These are phyloP conservation scores for Falco naumanni DNA, from an alignment of 2,797 vertebrate species.

Conservation along the genomic window DNA sequence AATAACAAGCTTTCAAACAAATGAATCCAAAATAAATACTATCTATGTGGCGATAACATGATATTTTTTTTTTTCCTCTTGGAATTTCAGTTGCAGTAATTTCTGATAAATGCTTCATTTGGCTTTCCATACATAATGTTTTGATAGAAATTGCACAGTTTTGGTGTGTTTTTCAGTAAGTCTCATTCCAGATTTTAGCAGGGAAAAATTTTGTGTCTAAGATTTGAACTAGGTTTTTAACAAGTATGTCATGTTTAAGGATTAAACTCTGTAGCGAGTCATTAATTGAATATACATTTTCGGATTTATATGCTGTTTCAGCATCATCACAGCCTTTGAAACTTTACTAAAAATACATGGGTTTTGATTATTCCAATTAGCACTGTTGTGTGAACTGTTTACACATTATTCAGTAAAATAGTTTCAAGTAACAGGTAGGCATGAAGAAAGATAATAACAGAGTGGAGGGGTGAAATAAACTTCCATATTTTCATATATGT, in stretches of 20 bases:
- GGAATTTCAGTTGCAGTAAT: not conserved
- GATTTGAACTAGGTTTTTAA: not conserved
- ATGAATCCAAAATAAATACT: not conserved
- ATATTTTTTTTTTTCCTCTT: not conserved
- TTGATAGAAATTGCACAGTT: not conserved
- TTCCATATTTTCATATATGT: not conserved
- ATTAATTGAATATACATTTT: not conserved
- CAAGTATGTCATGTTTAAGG: not conserved
- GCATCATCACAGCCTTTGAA: not conserved
- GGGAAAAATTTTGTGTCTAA: not conserved
- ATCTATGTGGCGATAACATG: rapidly evolving
- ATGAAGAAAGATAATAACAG: not conserved
- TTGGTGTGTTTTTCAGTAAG: not conserved
- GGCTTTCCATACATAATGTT: not conserved
- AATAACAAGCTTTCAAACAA: not conserved
- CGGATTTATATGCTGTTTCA: not conserved
- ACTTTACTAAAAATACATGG: not conserved
- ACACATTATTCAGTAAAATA: not conserved
- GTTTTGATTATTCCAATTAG: not conserved
- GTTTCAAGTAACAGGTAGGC: not conserved
- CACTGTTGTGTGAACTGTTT: not conserved
- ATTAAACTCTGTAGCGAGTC: not conserved
- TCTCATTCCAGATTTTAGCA: not conserved
- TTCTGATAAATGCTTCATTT: not conserved
- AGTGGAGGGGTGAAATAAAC: not conserved